phyloP scores from a whole-genome alignment of 2,888 invertebrate species.

The Artemia sinica region DNA sequence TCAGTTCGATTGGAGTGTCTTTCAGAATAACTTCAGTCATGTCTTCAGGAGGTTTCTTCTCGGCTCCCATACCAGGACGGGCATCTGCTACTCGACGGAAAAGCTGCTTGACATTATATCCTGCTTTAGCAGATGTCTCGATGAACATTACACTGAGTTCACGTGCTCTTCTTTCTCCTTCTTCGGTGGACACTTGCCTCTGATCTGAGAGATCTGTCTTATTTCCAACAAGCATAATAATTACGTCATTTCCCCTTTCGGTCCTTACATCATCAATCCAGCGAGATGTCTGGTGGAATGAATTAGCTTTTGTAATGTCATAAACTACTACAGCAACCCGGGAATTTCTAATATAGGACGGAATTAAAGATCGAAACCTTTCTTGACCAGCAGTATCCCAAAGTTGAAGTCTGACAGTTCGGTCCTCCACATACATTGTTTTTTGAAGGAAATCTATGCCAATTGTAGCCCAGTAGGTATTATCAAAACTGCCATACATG shows the following conservation, averaged over 20 bases:
- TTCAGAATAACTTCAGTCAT: slow-evolving; percentile 97
- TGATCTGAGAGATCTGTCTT: slow-evolving; percentile 98
- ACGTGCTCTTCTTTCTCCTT: slow-evolving; percentile 95
- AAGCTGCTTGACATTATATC: slow-evolving; percentile 97
- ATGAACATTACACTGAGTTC: slow-evolving; percentile 99
- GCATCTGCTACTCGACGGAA: slow-evolving; percentile 96
- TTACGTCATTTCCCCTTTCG: slow-evolving; percentile 95
- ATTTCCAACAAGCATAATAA: slow-evolving; percentile 98
- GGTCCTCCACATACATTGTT: slow-evolving; percentile 98
- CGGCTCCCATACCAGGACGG: slow-evolving; percentile 94
- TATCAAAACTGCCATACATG: slow-evolving; percentile 99
- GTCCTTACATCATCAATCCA: slow-evolving; percentile 99
- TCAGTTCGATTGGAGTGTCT: slow-evolving; percentile 84
- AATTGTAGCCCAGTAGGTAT: slow-evolving; percentile 98
- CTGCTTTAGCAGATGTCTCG: slow-evolving; percentile 98
- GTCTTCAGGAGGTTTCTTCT: slow-evolving; percentile 87
- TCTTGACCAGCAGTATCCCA: slow-evolving; percentile 98
- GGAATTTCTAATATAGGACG: slow-evolving; percentile 95
- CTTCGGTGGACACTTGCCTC: slow-evolving; percentile 83
- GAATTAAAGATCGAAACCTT: slow-evolving; percentile 87
- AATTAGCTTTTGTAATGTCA: slow-evolving; percentile 96
- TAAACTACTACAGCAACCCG: slow-evolving; percentile 98
- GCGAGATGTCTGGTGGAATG: slow-evolving; percentile 98
- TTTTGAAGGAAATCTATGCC: slow-evolving; percentile 99
- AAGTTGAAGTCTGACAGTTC: slow-evolving; percentile 84